These are phyloP conservation scores for Actinostola sp. DNA, from an alignment of 92 coral and sea anemone species.

Conservation along the genomic window DNA sequence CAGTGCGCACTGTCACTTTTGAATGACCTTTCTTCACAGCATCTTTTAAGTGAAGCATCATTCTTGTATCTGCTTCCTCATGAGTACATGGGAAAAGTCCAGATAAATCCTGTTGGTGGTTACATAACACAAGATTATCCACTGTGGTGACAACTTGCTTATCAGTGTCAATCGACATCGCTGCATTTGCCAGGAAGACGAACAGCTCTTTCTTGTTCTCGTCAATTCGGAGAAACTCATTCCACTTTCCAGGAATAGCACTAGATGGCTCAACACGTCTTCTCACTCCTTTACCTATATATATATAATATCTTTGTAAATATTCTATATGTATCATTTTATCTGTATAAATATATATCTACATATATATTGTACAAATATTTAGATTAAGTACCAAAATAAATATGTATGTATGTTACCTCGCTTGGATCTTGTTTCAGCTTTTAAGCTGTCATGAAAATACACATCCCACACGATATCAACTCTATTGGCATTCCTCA, in stretches of 20 bases:
- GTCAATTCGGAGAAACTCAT: conserved; percentile 11
- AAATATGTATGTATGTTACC: too few relatives aligned
- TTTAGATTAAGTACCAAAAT: too few relatives aligned
- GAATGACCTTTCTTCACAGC: conserved; percentile 43
- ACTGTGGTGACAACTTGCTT: conserved; percentile 34
- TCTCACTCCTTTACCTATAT: not conserved
- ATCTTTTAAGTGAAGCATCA: conserved; percentile 50
- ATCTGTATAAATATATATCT: too few relatives aligned
- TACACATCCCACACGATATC: conserved; percentile 63
- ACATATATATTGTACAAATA: too few relatives aligned
- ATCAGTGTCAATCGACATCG: conserved; percentile 13
- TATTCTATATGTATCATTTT: too few relatives aligned
- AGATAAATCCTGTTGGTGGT: conserved; percentile 15
- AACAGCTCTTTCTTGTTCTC: conserved; percentile 43
- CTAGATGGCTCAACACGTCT: conserved; percentile 19
- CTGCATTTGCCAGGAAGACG: conserved; percentile 20
- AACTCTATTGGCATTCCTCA: conserved; percentile 40
- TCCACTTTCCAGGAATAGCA: conserved; percentile 30
- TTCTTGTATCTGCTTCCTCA: conserved; percentile 61
- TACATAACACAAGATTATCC: conserved; percentile 24
- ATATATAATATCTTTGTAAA: too few relatives aligned
- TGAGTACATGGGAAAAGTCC: conserved; percentile 59
- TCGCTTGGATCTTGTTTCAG: conserved; percentile 37
- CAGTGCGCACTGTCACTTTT: conserved; percentile 40
- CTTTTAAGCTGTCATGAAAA: conserved; percentile 42